A percentile compares a stretch with the other conserved stretches of the same genome.
Evolutionary conservation across 2,888 invertebrate genomes (phyloP).

Genomic region (Drosophila monieri): DNA sequence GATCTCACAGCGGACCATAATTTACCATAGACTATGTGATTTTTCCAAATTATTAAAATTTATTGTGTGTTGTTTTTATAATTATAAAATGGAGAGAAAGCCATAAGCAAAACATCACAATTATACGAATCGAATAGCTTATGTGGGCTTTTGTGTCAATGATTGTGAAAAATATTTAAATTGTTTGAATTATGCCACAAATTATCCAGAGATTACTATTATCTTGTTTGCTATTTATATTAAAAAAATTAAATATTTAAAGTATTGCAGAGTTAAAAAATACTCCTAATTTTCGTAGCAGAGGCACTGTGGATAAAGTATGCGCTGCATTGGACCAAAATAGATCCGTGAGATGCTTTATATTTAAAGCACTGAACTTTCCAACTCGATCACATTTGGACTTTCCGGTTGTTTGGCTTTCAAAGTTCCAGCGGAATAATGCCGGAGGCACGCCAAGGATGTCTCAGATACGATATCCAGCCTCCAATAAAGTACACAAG

Average conservation of each 20-base stretch:
- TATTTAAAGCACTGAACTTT: slow-evolving; percentile 40
- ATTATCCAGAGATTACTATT: background rate
- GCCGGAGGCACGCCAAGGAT: slow-evolving; percentile 51
- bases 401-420: slow-evolving; percentile 5
- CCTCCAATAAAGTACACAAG: slow-evolving; percentile 30
- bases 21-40: background rate
- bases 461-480: slow-evolving; percentile 30
- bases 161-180: background rate
- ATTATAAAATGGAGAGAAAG: background rate
- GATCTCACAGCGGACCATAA: slow-evolving; percentile 11
- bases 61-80: slow-evolving; percentile 1
- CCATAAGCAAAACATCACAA: slow-evolving; percentile 1
- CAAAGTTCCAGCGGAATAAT: slow-evolving; percentile 24
- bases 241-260: background rate
- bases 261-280: background rate
- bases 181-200: background rate
- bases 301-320: slow-evolving; percentile 20
- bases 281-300: too few relatives aligned
- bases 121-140: background rate
- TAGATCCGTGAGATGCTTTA: slow-evolving; percentile 22
- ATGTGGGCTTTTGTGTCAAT: slow-evolving; percentile 2
- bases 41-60: slow-evolving; percentile 2
- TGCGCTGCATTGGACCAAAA: slow-evolving; percentile 28
- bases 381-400: slow-evolving; percentile 18
- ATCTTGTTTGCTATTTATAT: too few relatives aligned